phyloP scores from a whole-genome alignment of 2,888 invertebrate genomes.

The Sinotaia quadrata region DNA sequence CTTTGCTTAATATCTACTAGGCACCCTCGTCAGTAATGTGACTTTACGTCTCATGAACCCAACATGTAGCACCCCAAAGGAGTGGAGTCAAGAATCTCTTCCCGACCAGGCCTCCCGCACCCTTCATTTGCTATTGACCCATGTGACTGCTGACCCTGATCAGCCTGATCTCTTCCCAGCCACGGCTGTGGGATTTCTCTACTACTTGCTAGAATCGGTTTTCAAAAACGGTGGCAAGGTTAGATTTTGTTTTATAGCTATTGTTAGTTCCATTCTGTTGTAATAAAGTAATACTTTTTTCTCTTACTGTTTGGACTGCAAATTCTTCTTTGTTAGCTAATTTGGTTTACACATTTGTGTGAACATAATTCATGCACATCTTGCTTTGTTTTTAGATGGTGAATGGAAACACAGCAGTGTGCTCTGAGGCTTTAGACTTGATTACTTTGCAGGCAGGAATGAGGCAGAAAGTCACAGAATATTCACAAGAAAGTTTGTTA shows the following conservation, averaged over 20 bases:
- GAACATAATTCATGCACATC: no score
- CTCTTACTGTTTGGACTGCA: no score
- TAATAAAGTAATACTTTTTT: no score
- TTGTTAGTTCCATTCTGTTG: no score
- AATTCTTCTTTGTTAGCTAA: no score
- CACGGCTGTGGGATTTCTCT: conserved; percentile 87
- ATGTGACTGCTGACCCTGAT: not conserved
- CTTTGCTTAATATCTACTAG: no score
- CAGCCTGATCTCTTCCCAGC: conserved; percentile 75
- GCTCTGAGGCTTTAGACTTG: conserved; percentile 65
- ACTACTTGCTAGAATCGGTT: conserved; percentile 79
- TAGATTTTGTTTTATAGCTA: no score
- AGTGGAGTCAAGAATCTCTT: conserved; percentile 84
- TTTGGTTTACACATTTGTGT: no score
- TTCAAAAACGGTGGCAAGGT: conserved; percentile 52
- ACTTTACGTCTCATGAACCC: conserved; percentile 85
- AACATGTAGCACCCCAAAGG: conserved; percentile 83
- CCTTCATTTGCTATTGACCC: conserved; percentile 75
- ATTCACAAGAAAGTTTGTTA: no score
- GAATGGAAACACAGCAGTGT: conserved; percentile 51
- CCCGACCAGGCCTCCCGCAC: conserved; percentile 78
- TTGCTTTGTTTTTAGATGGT: no score
- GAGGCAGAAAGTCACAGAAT: conserved; percentile 60
- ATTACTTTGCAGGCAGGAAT: conserved; percentile 80
- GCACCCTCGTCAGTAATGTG: conserved; percentile 80